Base-by-base conservation (phyloP, 2,113 vertebrate genomes). In the Podarcis cretensis region DNA sequence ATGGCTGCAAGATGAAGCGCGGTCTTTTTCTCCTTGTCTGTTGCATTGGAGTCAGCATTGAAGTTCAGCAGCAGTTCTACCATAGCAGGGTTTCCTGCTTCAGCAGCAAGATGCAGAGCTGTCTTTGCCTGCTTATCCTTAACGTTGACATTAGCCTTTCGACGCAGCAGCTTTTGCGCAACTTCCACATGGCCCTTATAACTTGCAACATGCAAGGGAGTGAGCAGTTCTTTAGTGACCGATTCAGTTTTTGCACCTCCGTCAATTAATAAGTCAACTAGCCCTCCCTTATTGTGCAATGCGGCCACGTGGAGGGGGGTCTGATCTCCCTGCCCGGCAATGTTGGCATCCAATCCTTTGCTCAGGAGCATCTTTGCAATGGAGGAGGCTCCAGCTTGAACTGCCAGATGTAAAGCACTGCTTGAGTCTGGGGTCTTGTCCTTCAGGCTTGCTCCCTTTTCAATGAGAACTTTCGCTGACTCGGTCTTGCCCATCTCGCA, bases 11-110 rank as follows among this genome's bases (percentile, higher is more conserved):
- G 1, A 1, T 98, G 98, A 78, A 98, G 94, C 7, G 97, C 94
- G 37, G 94, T 97, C 94, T 95, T 98, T 81, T 96, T 98, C 89
- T 98, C 96, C 69, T 96, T 97, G 88, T 98, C 97, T 3, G 89
- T 80, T 32, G 91, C 27, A 0, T 96, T 97, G 86, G 94, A 87
- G 13, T 98, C 94, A 13, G 96, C 95, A 4, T 95, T 93, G 14
- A 90, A 94, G 0, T 93, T 94, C 35, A 98, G 94, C 35, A 98
- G 94, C 59, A 97, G 71, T 78, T 97, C 95, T 48, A 96, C 94
- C 86, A 96, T 88, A 4, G 77, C 20, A 48, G 27, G 85, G 4
- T 96, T 85, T 79, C 95, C 96, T 8, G 71, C 90, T 32, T 94
- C 92, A 80, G 95, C 95, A 32, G 97, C 97, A 95, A 96, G 90